These are phyloP conservation scores for Anas flavirostris DNA, from an alignment of 2,797 vertebrate genomes.

Conservation along the genomic window DNA sequence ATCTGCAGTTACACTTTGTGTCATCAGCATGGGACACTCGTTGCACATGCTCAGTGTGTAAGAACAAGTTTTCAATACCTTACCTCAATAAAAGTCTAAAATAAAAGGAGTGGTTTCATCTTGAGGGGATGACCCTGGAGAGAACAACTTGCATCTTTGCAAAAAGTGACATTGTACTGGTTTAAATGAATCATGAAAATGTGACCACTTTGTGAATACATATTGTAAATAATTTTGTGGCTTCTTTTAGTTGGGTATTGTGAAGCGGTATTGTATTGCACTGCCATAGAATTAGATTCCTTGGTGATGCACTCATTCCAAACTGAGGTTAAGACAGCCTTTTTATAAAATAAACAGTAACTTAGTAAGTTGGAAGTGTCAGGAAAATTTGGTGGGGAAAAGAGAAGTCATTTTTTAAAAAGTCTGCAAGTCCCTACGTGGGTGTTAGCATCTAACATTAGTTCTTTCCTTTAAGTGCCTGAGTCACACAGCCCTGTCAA, in stretches of 20 bases:
- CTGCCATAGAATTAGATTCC: neutral
- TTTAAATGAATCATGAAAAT: neutral
- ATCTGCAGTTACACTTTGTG: neutral
- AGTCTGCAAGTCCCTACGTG: neutral
- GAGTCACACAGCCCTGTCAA: slow-evolving; percentile 26
- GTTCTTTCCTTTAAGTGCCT: slow-evolving; percentile 36
- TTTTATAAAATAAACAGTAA: slow-evolving; percentile 39
- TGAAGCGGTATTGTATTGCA: slow-evolving; percentile 6
- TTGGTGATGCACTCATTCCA: slow-evolving; percentile 15
- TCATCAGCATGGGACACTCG: neutral
- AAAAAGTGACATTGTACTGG: neutral
- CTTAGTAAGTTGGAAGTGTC: neutral
- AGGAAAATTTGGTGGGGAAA: slow-evolving; percentile 3
- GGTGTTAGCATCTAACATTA: slow-evolving; percentile 26
- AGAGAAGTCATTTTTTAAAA: slow-evolving; percentile 9
- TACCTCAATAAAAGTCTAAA: neutral
- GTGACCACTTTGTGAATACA: neutral
- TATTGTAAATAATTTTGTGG: neutral
- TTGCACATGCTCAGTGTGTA: neutral
- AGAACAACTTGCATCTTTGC: neutral
- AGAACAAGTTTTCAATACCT: neutral
- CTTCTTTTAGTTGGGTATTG: neutral
- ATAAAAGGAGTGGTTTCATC: neutral
- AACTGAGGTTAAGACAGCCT: slow-evolving; percentile 6
- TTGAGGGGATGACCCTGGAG: neutral